These are phyloP conservation scores for Celastrina argiolus DNA, from an alignment of 2,888 invertebrate genomes.

Conservation along the genomic window DNA sequence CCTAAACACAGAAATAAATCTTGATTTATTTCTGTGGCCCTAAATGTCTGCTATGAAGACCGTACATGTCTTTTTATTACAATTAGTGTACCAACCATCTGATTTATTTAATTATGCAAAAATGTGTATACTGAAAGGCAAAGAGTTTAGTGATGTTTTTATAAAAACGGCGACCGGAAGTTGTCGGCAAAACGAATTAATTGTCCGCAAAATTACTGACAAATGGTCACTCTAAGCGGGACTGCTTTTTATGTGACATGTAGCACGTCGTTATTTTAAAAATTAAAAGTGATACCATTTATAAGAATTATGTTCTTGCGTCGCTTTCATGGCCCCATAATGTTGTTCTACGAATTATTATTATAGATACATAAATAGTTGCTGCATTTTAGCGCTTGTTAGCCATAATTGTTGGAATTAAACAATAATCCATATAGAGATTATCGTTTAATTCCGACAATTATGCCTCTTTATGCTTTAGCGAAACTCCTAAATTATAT, in stretches of 20 bases:
- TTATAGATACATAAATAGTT: slow-evolving; percentile 11
- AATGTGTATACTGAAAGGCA: neutral
- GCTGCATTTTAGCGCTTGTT: slow-evolving; percentile 22
- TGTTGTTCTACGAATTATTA: slow-evolving; percentile 21
- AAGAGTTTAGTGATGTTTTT: neutral
- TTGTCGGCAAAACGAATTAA: neutral
- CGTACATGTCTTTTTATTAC: too few species aligned
- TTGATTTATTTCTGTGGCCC: too few species aligned
- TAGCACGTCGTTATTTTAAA: slow-evolving; percentile 31
- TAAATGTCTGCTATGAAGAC: too few species aligned
- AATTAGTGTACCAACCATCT: too few species aligned
- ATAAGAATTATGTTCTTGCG: slow-evolving; percentile 30
- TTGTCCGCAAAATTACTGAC: neutral
- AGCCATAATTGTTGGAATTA: slow-evolving; percentile 16
- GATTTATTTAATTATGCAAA: neutral
- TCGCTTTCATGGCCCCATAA: slow-evolving; percentile 21
- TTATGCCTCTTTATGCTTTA: slow-evolving; percentile 21
- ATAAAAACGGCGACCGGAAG: slow-evolving; percentile 2
- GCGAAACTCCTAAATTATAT: neutral
- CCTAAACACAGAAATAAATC: too few species aligned
- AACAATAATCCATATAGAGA: slow-evolving; percentile 19
- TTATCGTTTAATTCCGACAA: slow-evolving; percentile 8
- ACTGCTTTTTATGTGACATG: slow-evolving; percentile 30
- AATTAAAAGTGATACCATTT: slow-evolving; percentile 34
- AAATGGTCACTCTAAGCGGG: slow-evolving; percentile 19